Conservation (phyloP, 2,797 vertebrate species). For the Menidia menidia region DNA sequence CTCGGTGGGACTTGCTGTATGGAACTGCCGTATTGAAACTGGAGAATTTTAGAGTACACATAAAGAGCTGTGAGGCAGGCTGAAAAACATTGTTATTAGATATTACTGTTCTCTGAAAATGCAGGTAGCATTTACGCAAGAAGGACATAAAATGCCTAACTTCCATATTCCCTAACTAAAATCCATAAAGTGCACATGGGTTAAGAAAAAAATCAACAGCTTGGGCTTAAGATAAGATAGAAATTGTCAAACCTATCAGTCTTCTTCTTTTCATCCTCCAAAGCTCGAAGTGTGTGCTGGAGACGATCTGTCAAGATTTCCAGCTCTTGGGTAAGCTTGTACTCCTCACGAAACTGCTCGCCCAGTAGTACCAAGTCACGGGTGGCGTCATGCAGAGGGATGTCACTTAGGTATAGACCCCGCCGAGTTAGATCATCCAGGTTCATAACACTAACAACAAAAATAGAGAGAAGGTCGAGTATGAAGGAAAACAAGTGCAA, state of each 20-base stretch:
- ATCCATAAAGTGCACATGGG: no score
- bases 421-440: constrained; percentile 95
- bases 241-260: constrained; percentile 90
- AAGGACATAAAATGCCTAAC: no score
- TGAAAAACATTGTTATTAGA: no score
- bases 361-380: constrained; percentile 96
- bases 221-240: background rate
- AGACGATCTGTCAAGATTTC: constrained; percentile 97
- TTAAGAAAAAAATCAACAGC: background rate
- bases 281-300: constrained; percentile 94
- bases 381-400: constrained; percentile 96
- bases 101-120: no score
- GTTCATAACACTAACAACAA: constrained; percentile 93
- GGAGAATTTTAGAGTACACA: no score
- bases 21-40: no score
- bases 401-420: constrained; percentile 97
- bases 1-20: no score
- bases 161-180: no score
- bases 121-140: no score
- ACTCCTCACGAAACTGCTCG: constrained; percentile 99
- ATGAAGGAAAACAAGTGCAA: background rate
- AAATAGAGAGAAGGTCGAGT: constrained; percentile 1
- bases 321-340: constrained; percentile 97
- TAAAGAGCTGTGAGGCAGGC: no score
- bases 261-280: constrained; percentile 99